phyloP scores from a whole-genome alignment of 2,888 invertebrate genomes.

The Invenusta paracnida region DNA sequence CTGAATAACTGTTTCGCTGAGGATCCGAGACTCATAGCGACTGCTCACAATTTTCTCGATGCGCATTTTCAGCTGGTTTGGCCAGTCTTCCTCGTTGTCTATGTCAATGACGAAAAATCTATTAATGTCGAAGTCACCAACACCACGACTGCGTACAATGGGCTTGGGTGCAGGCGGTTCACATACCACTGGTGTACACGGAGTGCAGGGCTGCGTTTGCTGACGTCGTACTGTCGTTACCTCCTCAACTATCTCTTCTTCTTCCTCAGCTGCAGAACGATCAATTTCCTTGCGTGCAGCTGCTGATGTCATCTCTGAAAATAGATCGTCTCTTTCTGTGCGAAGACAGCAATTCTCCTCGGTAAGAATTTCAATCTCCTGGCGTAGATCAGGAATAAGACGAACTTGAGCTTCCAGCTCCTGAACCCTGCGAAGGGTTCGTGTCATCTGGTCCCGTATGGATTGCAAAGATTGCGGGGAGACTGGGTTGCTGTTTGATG shows the following conservation, averaged over 20 bases:
- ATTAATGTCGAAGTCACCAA: constrained; percentile 4
- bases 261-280: background rate
- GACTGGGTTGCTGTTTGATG: background rate
- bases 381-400: background rate
- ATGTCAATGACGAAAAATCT: background rate
- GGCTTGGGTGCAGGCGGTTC: background rate
- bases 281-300: background rate
- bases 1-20: too few species aligned
- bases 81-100: background rate
- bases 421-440: background rate
- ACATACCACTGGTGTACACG: background rate
- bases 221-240: background rate
- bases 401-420: background rate
- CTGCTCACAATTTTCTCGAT: background rate
- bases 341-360: background rate
- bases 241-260: constrained; percentile 3
- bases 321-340: background rate
- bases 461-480: background rate
- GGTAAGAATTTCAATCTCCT: background rate
- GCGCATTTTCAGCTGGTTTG: background rate
- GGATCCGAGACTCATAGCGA: background rate
- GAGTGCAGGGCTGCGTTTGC: background rate
- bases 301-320: background rate
- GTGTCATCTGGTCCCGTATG: background rate
- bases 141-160: background rate